Conservation (phyloP, 2,113 vertebrate species). For the Porphyrio hochstetteri region DNA sequence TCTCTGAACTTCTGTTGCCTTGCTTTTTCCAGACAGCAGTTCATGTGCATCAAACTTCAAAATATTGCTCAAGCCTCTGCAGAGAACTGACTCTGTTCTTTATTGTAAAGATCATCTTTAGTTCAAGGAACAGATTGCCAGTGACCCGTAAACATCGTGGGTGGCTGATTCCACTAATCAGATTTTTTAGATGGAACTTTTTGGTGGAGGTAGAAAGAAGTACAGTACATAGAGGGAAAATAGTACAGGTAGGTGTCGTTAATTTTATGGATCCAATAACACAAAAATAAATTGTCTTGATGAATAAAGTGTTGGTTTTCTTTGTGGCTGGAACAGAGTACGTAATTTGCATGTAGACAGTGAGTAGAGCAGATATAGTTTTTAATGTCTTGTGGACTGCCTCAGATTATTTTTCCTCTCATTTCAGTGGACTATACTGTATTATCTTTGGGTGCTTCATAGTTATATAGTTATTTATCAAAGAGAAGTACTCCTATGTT, state of each 20-base stretch:
- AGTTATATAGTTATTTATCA: neutral
- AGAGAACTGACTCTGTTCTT: neutral
- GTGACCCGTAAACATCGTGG: neutral
- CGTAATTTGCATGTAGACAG: neutral
- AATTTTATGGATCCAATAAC: neutral
- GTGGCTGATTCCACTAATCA: neutral
- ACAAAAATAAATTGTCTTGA: neutral
- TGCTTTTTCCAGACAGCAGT: neutral
- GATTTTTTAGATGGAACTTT: neutral
- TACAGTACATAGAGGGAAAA: neutral
- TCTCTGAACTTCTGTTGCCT: neutral
- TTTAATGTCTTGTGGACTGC: neutral
- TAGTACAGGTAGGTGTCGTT: neutral
- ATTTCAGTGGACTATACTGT: neutral
- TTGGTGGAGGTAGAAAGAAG: neutral
- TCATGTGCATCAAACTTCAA: neutral
- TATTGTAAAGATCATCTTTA: neutral
- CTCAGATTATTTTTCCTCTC: neutral
- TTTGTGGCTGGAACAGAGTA: neutral
- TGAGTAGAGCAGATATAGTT: neutral
- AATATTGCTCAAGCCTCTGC: neutral
- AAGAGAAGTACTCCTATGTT: neutral
- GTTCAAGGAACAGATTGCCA: neutral
- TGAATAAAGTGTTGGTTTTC: constrained; percentile 22
- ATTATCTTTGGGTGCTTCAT: neutral